phyloP scores from a whole-genome alignment of 2,113 vertebrate species.

The Tachysurus fulvidraco region DNA sequence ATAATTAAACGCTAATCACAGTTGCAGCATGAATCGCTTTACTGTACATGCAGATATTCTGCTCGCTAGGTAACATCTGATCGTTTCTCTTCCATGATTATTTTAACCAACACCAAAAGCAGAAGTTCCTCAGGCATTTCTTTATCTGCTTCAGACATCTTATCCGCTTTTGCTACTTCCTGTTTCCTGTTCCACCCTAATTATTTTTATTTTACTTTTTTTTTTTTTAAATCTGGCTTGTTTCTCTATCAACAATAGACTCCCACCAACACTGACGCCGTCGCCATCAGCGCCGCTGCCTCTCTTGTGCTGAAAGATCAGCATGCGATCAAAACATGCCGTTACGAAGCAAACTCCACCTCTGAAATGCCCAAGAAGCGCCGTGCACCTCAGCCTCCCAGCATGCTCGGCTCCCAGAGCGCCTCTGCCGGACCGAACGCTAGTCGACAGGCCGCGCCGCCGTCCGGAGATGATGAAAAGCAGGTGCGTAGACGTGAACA shows the following conservation, averaged over 20 bases:
- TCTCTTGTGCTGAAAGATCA: constrained; percentile 77
- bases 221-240: constrained; percentile 4
- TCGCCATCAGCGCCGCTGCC: constrained; percentile 74
- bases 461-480: constrained; percentile 47
- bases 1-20: background rate
- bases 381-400: constrained; percentile 84
- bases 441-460: constrained; percentile 33
- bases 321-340: constrained; percentile 53
- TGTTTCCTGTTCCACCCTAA: constrained; percentile 23
- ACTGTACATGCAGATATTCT: background rate
- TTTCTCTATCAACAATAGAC: constrained; percentile 61
- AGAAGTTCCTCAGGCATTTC: background rate
- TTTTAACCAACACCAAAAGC: background rate
- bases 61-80: no score
- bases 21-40: no score
- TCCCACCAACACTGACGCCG: constrained; percentile 69
- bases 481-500: constrained; percentile 54
- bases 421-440: constrained; percentile 66
- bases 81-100: background rate
- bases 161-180: constrained; percentile 1
- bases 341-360: constrained; percentile 47
- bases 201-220: background rate
- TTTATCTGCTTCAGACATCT: background rate
- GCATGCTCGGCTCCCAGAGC: constrained; percentile 71
- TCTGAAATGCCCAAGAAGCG: constrained; percentile 84